These are phyloP conservation scores for Antitype chi DNA, from an alignment of 2,888 invertebrate species.

Conservation along the genomic window DNA sequence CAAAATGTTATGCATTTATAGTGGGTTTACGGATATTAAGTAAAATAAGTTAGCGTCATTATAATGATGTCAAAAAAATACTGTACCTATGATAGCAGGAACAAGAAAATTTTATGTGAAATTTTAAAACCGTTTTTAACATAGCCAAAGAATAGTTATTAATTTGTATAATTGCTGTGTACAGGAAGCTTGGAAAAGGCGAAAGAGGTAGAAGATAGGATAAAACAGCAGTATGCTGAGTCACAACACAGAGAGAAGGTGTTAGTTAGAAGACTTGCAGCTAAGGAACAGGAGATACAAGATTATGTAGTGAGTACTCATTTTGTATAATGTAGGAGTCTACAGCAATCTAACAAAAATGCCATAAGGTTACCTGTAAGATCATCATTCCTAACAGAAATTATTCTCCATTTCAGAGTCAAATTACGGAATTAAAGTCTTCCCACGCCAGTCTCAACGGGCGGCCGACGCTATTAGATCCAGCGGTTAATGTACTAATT, in stretches of 20 bases:
- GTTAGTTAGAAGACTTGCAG: constrained; percentile 96
- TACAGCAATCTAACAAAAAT: neutral
- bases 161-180: constrained; percentile 71
- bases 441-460: constrained; percentile 96
- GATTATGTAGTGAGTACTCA: constrained; percentile 96
- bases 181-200: constrained; percentile 93
- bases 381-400: constrained; percentile 5
- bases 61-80: constrained; percentile 29
- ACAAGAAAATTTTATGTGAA: constrained; percentile 28
- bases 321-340: neutral
- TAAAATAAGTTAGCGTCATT: constrained; percentile 40
- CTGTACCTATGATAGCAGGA: constrained; percentile 38
- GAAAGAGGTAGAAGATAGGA: constrained; percentile 94
- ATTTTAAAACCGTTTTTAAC: neutral
- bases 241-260: constrained; percentile 97
- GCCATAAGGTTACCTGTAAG: neutral
- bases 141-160: constrained; percentile 26
- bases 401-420: constrained; percentile 92
- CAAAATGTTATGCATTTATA: constrained; percentile 52
- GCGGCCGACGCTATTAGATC: constrained; percentile 94
- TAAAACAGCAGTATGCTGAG: constrained; percentile 95
- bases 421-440: constrained; percentile 98
- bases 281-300: constrained; percentile 99
- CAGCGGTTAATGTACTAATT: constrained; percentile 98
- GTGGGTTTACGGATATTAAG: constrained; percentile 36